These are phyloP conservation scores for Chelon labrosus DNA, from an alignment of 2,797 vertebrate genomes.

Conservation along the genomic window DNA sequence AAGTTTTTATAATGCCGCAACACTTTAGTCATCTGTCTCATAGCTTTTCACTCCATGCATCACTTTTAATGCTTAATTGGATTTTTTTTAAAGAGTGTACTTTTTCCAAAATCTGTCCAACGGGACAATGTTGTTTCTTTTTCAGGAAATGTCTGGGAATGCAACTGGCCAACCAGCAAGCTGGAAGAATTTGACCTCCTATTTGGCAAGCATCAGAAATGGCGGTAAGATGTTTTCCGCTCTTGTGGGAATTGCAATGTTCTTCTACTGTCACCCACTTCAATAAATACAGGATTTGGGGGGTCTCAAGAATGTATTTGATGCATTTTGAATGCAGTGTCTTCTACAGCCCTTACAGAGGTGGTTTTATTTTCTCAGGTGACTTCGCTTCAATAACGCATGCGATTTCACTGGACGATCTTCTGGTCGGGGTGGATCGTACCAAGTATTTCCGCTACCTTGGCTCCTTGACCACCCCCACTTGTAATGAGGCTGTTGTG, in stretches of 20 bases:
- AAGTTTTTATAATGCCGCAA: no score
- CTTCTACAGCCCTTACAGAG: neutral
- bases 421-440: constrained; percentile 72
- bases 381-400: fast-evolving
- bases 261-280: neutral
- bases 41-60: no score
- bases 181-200: constrained; percentile 71
- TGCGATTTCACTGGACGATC: constrained; percentile 68
- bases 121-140: neutral
- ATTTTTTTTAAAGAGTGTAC: neutral
- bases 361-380: constrained; percentile 53
- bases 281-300: no score
- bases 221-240: constrained; percentile 18
- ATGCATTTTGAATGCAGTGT: neutral
- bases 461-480: constrained; percentile 82
- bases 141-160: constrained; percentile 20
- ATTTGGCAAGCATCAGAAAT: constrained; percentile 54
- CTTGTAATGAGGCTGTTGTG: constrained; percentile 77
- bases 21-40: no score
- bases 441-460: constrained; percentile 79
- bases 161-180: constrained; percentile 19
- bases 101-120: neutral
- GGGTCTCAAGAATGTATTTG: no score
- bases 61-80: no score
- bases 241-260: no score